Evolutionary conservation across 2,888 invertebrate genomes (phyloP).

Genomic region (Tineola bisselliella): DNA sequence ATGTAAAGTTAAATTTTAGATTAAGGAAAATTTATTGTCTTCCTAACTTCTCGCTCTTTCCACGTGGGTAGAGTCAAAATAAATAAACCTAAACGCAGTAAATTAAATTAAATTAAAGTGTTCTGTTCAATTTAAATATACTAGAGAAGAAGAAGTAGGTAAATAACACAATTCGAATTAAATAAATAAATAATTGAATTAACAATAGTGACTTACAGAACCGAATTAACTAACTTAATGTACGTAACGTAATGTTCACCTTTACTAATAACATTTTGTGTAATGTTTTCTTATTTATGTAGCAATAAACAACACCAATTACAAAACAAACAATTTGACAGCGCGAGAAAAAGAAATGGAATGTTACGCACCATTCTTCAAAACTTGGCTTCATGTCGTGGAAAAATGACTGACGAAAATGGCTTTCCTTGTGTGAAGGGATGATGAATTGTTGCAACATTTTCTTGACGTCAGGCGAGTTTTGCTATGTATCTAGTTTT

Average conservation of each 20-base stretch:
- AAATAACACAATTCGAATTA: too few relatives aligned
- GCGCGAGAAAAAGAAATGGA: not conserved
- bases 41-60: too few relatives aligned
- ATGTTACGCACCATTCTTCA: slow-evolving; percentile 14
- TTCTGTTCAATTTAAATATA: too few relatives aligned
- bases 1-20: not conserved
- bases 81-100: too few relatives aligned
- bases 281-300: not conserved
- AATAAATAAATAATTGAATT: too few relatives aligned
- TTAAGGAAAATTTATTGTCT: not conserved
- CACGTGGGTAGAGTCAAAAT: too few relatives aligned
- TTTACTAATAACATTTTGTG: not conserved
- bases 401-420: slow-evolving; percentile 17
- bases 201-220: too few relatives aligned
- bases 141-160: too few relatives aligned
- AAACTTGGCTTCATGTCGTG: slow-evolving; percentile 20
- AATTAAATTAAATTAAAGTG: too few relatives aligned
- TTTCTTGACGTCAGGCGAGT: not conserved
- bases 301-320: not conserved
- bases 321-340: not conserved
- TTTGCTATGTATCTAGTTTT: not conserved
- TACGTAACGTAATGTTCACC: too few relatives aligned
- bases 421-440: slow-evolving; percentile 10
- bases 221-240: too few relatives aligned
- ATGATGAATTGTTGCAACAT: slow-evolving; percentile 11